Percentiles rank a stretch among this genome's conserved stretches.
phyloP scores from a whole-genome alignment of 2,888 invertebrate genomes.

The Candidula unifasciata region DNA sequence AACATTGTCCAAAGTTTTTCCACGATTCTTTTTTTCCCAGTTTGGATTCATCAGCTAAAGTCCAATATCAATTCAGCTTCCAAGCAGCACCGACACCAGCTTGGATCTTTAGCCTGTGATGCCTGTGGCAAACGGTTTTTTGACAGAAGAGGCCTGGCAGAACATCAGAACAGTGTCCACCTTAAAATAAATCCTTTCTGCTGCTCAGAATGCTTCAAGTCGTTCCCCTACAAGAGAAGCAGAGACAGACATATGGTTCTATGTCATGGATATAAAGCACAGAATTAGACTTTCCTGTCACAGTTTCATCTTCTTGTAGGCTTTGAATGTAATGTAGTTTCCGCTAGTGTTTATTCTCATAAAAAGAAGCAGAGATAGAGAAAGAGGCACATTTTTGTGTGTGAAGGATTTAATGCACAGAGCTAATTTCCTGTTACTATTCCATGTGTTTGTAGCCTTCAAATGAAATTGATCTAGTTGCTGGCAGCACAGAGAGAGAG shows the following conservation, averaged over 20 bases:
- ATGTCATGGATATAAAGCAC: constrained; percentile 23
- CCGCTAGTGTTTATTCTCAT: too few relatives aligned
- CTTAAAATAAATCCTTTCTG: constrained; percentile 21
- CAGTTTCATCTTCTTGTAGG: neutral
- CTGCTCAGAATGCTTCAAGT: constrained; percentile 43
- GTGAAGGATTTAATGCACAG: too few relatives aligned
- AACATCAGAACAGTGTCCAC: constrained; percentile 45
- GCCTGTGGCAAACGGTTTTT: constrained; percentile 40
- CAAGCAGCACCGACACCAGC: constrained; percentile 15
- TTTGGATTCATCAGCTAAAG: constrained; percentile 22
- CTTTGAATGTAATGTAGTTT: neutral
- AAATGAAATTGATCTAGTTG: too few relatives aligned
- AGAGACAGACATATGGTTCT: constrained; percentile 37
- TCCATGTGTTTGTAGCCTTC: too few relatives aligned
- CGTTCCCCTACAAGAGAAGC: constrained; percentile 46
- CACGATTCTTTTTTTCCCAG: constrained; percentile 25
- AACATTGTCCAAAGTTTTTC: constrained; percentile 29
- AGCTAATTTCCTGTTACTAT: too few relatives aligned
- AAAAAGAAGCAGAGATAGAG: too few relatives aligned
- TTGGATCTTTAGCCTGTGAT: constrained; percentile 27
- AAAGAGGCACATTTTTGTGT: too few relatives aligned
- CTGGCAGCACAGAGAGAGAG: too few relatives aligned
- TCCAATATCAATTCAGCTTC: constrained; percentile 14
- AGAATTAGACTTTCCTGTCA: neutral
- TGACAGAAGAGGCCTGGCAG: constrained; percentile 30